A percentile compares a stretch with the other conserved stretches of the same genome.
phyloP scores from a whole-genome alignment of 2,797 vertebrate genomes.

The Philypnodon macrostomus region DNA sequence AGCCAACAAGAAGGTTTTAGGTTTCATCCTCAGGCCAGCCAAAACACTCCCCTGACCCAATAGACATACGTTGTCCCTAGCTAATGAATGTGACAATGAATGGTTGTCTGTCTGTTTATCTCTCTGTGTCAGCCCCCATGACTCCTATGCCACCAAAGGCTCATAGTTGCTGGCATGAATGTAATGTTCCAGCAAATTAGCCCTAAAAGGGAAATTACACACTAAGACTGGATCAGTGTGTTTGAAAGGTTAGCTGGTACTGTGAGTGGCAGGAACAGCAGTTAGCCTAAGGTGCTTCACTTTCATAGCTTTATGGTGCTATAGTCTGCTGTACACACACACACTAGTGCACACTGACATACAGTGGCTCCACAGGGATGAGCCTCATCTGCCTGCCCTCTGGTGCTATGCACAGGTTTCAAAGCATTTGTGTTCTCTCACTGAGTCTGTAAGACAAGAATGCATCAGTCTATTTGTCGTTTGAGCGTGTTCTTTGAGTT shows the following conservation, averaged over 20 bases:
- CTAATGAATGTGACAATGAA: too few species aligned
- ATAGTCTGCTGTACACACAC: conserved; percentile 38
- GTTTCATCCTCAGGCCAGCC: too few species aligned
- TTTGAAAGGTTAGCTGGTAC: conserved; percentile 67
- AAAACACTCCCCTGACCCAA: too few species aligned
- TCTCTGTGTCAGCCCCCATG: too few species aligned
- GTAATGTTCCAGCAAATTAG: conserved; percentile 49
- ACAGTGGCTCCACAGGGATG: conserved; percentile 61
- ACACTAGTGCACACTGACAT: conserved; percentile 47
- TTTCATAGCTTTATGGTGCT: conserved; percentile 62
- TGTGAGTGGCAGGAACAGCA: conserved; percentile 79
- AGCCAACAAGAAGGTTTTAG: too few species aligned
- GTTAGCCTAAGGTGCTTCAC: conserved; percentile 81
- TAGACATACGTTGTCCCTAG: too few species aligned
- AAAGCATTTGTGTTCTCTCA: conserved; percentile 75
- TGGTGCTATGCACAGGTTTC: conserved; percentile 73
- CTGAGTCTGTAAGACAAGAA: conserved; percentile 50
- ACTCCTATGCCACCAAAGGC: conserved; percentile 3
- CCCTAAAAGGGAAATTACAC: conserved; percentile 69
- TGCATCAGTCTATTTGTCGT: conserved; percentile 48
- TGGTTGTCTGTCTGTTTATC: too few species aligned
- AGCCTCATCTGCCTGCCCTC: conserved; percentile 75
- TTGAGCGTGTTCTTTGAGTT: conserved; percentile 26
- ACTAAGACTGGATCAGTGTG: conserved; percentile 55
- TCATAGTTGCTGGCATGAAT: conserved; percentile 8